Percentiles rank a stretch among this genome's conserved stretches.
Conservation (phyloP, 2,888 invertebrate genomes). For the Ectemnius cavifrons region DNA sequence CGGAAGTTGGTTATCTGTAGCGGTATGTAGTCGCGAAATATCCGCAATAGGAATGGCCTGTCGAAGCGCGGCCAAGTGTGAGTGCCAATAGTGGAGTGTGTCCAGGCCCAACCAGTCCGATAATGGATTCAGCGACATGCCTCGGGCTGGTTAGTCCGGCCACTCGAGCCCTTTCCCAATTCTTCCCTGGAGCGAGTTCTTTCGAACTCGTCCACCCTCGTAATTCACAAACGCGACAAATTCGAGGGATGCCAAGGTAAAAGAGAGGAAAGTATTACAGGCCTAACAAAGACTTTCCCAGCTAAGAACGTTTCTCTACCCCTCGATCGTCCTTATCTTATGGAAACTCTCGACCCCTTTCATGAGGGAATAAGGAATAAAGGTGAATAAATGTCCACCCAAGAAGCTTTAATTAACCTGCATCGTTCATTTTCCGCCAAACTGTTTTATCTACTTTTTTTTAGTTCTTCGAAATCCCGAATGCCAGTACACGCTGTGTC, state of each 20-base stretch:
- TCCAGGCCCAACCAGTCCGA: conserved; percentile 20
- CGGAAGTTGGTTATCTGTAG: conserved; percentile 24
- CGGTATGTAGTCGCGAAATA: not conserved
- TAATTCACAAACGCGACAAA: conserved; percentile 27
- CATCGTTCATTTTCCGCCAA: not conserved
- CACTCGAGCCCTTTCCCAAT: conserved; percentile 2
- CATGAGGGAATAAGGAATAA: not conserved
- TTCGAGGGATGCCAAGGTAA: conserved; percentile 13
- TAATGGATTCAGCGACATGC: conserved; percentile 37
- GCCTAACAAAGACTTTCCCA: conserved; percentile 32
- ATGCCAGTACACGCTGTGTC: no score
- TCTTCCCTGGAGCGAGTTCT: conserved; percentile 32
- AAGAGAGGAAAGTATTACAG: not conserved
- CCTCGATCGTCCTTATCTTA: conserved; percentile 34
- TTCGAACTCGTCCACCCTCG: conserved; percentile 17
- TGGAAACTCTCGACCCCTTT: conserved; percentile 17
- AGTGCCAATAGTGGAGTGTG: not conserved
- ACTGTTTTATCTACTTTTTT: not conserved
- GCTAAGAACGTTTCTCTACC: conserved; percentile 29
- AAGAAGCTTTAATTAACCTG: not conserved
- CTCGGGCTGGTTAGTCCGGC: conserved; percentile 13
- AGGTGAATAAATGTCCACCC: not conserved
- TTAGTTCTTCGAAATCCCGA: not conserved
- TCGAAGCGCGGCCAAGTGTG: conserved; percentile 2
- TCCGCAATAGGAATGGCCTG: conserved; percentile 9